Evolutionary conservation across 2,113 vertebrate genomes (phyloP).

Genomic region (Bagarius yarrelli): DNA sequence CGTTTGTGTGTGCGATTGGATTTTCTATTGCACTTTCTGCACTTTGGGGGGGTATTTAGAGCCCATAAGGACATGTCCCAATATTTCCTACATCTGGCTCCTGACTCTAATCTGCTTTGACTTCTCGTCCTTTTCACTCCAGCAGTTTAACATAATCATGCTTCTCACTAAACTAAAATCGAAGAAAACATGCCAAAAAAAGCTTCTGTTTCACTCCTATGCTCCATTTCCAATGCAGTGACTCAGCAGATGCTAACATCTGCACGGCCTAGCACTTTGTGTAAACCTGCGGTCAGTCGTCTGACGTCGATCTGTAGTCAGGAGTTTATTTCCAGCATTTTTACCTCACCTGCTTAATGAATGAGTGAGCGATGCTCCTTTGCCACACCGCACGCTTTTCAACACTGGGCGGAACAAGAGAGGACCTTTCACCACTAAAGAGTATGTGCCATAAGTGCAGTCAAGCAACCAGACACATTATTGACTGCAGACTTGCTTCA

Average conservation of each 20-base stretch:
- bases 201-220: background rate
- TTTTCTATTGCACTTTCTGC: constrained; percentile 2
- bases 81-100: constrained; percentile 17
- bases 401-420: background rate
- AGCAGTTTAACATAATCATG: background rate
- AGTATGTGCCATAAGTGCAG: background rate
- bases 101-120: background rate
- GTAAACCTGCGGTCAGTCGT: background rate
- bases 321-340: background rate
- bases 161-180: background rate
- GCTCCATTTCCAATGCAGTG: background rate
- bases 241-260: background rate
- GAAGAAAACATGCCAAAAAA: background rate
- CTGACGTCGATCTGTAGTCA: background rate
- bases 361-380: background rate
- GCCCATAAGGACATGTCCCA: constrained; percentile 13
- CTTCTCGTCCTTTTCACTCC: background rate
- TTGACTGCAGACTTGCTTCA: background rate
- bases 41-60: background rate
- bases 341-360: background rate
- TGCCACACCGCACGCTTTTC: background rate
- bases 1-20: constrained; percentile 29
- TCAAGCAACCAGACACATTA: background rate
- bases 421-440: background rate
- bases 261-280: background rate